A percentile compares a stretch with the other conserved stretches of the same genome.
Conservation (phyloP, 2,113 vertebrate species). For the Bufo gargarizans region DNA sequence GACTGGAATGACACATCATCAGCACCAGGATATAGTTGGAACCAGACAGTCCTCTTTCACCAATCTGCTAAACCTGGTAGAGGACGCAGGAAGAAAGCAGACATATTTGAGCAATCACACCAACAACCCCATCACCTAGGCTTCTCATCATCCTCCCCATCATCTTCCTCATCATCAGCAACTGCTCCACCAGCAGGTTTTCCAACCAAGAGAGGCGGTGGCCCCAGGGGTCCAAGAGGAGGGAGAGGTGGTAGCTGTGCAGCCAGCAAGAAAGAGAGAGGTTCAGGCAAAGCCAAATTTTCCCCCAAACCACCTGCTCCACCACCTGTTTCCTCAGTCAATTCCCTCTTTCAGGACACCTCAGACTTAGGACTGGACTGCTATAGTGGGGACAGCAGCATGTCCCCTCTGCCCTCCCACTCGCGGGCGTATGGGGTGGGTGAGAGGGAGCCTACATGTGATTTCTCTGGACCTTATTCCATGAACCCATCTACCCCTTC, state of each 20-base stretch:
- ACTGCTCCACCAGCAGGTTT: slow-evolving; percentile 66
- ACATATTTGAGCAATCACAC: slow-evolving; percentile 80
- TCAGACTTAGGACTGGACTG: slow-evolving; percentile 89
- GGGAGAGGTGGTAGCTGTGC: slow-evolving; percentile 81
- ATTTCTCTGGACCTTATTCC: slow-evolving; percentile 94
- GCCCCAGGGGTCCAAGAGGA: slow-evolving; percentile 86
- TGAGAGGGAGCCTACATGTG: slow-evolving; percentile 87
- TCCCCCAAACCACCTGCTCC: slow-evolving; percentile 72
- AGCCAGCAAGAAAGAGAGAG: slow-evolving; percentile 88
- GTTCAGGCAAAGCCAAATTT: slow-evolving; percentile 81
- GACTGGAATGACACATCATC: slow-evolving; percentile 96
- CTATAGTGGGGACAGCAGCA: slow-evolving; percentile 96
- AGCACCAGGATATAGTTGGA: slow-evolving; percentile 95
- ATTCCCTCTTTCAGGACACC: slow-evolving; percentile 89
- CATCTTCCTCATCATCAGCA: slow-evolving; percentile 84
- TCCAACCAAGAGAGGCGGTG: slow-evolving; percentile 84
- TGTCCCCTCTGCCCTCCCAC: slow-evolving; percentile 91
- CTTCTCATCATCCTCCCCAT: slow-evolving; percentile 82
- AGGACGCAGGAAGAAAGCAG: slow-evolving; percentile 92
- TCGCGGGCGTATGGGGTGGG: slow-evolving; percentile 85
- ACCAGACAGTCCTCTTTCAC: slow-evolving; percentile 97
- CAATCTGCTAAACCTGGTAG: slow-evolving; percentile 90
- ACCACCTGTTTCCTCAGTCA: slow-evolving; percentile 78
- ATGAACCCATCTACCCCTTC: slow-evolving; percentile 95
- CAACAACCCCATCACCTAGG: slow-evolving; percentile 73